Conservation (phyloP, 1,140 invertebrate genomes). For the Mya arenaria region DNA sequence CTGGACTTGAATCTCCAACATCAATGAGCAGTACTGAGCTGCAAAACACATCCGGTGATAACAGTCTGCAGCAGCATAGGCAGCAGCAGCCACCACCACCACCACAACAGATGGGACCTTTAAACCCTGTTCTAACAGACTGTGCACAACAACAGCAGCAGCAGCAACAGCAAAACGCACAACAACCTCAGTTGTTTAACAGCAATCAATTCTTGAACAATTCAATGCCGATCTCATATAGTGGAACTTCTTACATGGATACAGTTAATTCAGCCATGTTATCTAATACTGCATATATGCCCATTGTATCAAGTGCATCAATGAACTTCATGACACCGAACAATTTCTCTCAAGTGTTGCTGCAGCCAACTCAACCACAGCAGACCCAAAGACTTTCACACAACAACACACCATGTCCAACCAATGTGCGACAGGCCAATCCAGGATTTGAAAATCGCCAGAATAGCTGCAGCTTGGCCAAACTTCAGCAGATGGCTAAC, state of each 20-base stretch:
- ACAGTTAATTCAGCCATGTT: slow-evolving; percentile 65
- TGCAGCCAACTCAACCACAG: slow-evolving; percentile 73
- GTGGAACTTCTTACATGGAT: slow-evolving; percentile 68
- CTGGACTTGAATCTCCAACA: slow-evolving; percentile 91
- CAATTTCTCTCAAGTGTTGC: slow-evolving; percentile 57
- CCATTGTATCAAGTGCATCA: slow-evolving; percentile 81
- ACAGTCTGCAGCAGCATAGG: slow-evolving; percentile 52
- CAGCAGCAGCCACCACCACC: slow-evolving; percentile 48
- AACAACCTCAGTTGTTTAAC: slow-evolving; percentile 30
- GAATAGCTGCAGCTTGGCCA: slow-evolving; percentile 88
- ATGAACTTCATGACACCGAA: slow-evolving; percentile 79
- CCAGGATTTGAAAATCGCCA: slow-evolving; percentile 50
- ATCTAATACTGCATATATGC: slow-evolving; percentile 69
- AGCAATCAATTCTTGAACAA: slow-evolving; percentile 47
- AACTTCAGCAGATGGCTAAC: slow-evolving; percentile 92
- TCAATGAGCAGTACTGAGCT: slow-evolving; percentile 92
- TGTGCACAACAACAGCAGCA: slow-evolving; percentile 74
- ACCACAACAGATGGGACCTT: slow-evolving; percentile 67
- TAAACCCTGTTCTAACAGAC: slow-evolving; percentile 56
- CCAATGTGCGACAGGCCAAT: slow-evolving; percentile 80
- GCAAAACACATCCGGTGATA: slow-evolving; percentile 83
- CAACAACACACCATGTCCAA: slow-evolving; percentile 82
- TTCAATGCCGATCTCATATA: slow-evolving; percentile 33
- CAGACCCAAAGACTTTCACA: slow-evolving; percentile 78
- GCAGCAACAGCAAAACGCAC: slow-evolving; percentile 46